These are phyloP conservation scores for Pseudochromis fuscus DNA, from an alignment of 2,797 vertebrate genomes.

Conservation along the genomic window DNA sequence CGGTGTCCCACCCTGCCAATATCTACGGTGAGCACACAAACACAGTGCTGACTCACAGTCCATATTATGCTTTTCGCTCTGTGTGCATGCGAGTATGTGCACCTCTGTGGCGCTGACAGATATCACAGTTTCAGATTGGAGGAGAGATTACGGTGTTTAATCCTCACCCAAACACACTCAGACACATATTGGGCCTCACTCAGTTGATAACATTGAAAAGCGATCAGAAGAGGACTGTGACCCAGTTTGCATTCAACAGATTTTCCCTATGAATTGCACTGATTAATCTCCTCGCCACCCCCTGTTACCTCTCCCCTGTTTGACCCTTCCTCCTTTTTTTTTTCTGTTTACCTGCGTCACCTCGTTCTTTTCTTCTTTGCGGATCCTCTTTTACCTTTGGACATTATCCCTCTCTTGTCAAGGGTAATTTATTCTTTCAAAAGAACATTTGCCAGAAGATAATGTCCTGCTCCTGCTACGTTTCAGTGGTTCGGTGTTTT, in stretches of 20 bases:
- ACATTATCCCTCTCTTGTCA: constrained; percentile 37
- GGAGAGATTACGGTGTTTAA: constrained; percentile 50
- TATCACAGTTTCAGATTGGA: constrained; percentile 39
- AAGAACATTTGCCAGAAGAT: constrained; percentile 52
- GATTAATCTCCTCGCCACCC: not conserved
- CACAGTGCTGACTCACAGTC: constrained; percentile 61
- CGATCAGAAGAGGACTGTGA: constrained; percentile 19
- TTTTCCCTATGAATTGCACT: constrained; percentile 24
- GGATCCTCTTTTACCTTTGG: constrained; percentile 36
- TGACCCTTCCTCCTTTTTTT: constrained; percentile 6
- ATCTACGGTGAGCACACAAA: constrained; percentile 46
- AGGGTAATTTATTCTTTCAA: constrained; percentile 60
- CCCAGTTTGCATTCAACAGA: constrained; percentile 38
- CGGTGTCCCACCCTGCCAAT: constrained; percentile 44
- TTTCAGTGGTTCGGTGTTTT: constrained; percentile 34
- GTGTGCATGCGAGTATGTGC: not conserved
- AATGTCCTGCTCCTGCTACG: constrained; percentile 35
- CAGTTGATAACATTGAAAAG: constrained; percentile 40
- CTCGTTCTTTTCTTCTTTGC: constrained; percentile 29
- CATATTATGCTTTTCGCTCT: constrained; percentile 27
- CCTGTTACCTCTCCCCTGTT: constrained; percentile 16
- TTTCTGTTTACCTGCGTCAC: constrained; percentile 19
- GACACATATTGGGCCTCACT: constrained; percentile 4
- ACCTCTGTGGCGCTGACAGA: constrained; percentile 37
- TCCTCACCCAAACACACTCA: constrained; percentile 19